Percentiles rank a stretch among this genome's conserved stretches.
phyloP scores from a whole-genome alignment of 2,113 vertebrate genomes.

The Ramphastos sulfuratus region DNA sequence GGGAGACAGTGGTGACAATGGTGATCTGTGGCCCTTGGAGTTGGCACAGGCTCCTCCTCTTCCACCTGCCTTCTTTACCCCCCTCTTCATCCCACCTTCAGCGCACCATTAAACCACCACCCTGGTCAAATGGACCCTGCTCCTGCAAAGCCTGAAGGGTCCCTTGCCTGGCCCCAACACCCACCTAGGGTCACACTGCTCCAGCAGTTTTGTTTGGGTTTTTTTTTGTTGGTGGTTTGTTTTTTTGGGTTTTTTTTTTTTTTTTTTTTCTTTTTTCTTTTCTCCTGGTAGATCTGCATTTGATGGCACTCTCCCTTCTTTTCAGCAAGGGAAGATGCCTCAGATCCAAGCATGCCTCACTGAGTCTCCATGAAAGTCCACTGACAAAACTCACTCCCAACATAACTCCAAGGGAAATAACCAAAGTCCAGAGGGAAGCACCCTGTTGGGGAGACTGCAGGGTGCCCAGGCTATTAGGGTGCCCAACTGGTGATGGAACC shows the following conservation, averaged over 20 bases:
- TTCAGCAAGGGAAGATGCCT: background rate
- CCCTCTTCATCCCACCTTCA: background rate
- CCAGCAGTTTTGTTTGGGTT: background rate
- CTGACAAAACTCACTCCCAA: accelerated
- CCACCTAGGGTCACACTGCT: accelerated
- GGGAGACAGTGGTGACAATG: background rate
- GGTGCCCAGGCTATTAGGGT: background rate
- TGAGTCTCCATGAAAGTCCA: background rate
- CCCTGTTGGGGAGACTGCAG: accelerated
- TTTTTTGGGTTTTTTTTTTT: too few relatives aligned
- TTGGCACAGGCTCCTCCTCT: background rate
- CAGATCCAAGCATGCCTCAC: background rate
- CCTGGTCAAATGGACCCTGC: background rate
- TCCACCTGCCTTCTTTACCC: background rate
- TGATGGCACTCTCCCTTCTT: background rate
- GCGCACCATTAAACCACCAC: background rate
- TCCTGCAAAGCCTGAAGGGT: background rate
- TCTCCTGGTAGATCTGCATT: background rate
- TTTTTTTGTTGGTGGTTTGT: too few relatives aligned
- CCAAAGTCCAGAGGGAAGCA: background rate
- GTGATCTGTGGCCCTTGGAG: background rate
- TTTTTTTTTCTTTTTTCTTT: too few relatives aligned
- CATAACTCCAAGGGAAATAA: background rate
- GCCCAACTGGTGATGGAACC: background rate
- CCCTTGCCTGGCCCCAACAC: background rate